Evolutionary conservation across 2,797 vertebrate species (phyloP).

Genomic region (Furcifer pardalis): DNA sequence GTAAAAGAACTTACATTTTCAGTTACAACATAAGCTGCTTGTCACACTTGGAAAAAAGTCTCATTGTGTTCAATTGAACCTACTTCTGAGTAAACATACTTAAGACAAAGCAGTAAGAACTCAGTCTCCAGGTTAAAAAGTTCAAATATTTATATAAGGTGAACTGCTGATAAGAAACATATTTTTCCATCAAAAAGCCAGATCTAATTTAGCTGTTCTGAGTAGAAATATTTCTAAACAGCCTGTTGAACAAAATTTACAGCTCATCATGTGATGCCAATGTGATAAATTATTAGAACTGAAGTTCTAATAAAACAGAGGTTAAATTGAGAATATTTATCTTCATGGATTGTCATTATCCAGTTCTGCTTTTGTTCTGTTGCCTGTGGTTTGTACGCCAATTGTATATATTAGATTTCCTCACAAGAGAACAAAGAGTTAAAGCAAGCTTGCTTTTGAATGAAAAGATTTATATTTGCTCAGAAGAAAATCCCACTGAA

Average conservation of each 20-base stretch:
- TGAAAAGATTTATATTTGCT: background rate
- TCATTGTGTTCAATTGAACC: background rate
- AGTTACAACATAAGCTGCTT: background rate
- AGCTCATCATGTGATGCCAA: conserved; percentile 44
- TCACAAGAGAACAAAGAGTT: background rate
- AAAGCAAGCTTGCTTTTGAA: background rate
- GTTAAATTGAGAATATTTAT: background rate
- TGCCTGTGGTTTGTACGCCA: background rate
- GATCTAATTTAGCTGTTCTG: conserved; percentile 27
- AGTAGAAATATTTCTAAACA: conserved; percentile 41
- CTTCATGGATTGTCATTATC: background rate
- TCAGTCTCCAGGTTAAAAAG: background rate
- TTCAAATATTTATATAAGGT: conserved; percentile 20
- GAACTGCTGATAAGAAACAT: background rate
- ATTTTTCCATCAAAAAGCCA: conserved; percentile 3
- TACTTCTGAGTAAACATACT: background rate
- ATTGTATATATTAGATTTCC: background rate
- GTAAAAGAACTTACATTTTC: too few relatives aligned
- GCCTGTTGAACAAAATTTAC: conserved; percentile 52
- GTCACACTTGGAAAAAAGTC: background rate
- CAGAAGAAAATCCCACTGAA: background rate
- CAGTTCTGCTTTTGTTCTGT: background rate
- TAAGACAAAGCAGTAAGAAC: background rate
- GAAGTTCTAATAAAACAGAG: background rate
- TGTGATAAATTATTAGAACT: too few relatives aligned